phyloP scores from a whole-genome alignment of 1,140 invertebrate species.

The Leguminivora glycinivorella region DNA sequence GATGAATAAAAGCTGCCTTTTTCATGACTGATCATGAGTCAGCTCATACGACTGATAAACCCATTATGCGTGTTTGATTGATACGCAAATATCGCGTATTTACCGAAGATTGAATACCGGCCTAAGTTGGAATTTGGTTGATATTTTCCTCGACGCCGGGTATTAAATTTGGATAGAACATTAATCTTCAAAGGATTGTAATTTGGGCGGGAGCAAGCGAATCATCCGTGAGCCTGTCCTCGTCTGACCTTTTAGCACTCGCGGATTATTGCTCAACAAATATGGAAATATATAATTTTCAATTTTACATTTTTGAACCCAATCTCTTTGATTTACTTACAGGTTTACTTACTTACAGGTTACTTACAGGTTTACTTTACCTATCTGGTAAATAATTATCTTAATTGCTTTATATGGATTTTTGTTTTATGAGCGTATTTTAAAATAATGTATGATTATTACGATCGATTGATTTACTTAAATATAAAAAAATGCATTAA shows the following conservation, averaged over 20 bases:
- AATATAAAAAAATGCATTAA: too few relatives aligned
- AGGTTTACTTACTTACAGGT: not conserved
- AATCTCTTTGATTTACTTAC: not conserved
- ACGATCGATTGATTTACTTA: too few relatives aligned
- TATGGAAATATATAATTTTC: conserved; percentile 17
- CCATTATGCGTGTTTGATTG: conserved; percentile 22
- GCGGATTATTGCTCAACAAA: conserved; percentile 10
- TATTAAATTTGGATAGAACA: conserved; percentile 35
- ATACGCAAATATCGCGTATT: conserved; percentile 31
- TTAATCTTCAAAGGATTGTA: conserved; percentile 42
- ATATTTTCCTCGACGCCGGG: conserved; percentile 33
- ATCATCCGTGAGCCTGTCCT: conserved; percentile 20
- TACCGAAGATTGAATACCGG: conserved; percentile 28
- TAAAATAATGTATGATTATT: too few relatives aligned
- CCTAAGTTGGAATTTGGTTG: conserved; percentile 22
- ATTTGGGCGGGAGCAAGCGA: conserved; percentile 31
- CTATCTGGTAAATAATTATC: too few relatives aligned
- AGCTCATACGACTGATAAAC: conserved; percentile 16
- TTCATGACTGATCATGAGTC: not conserved
- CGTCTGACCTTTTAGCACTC: conserved; percentile 28
- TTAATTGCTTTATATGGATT: too few relatives aligned
- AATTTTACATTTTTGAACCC: not conserved
- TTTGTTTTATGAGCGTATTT: too few relatives aligned
- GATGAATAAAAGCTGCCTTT: not conserved
- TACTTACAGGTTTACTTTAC: too few relatives aligned